Evolutionary conservation across 2,888 invertebrate species (phyloP).

Genomic region (Epirrhoe alternata): DNA sequence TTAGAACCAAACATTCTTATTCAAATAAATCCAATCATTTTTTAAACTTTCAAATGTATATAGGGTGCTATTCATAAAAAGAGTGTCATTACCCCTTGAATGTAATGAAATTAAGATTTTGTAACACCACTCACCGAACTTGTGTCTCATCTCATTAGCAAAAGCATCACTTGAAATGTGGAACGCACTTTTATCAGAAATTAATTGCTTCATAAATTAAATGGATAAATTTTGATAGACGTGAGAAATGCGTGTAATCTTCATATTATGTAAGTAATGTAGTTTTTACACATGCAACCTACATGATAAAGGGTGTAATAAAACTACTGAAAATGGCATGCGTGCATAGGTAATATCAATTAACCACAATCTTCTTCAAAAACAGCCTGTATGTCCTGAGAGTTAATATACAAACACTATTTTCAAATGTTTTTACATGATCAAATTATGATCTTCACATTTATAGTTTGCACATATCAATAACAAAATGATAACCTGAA

Average conservation of each 20-base stretch:
- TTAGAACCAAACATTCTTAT: too few relatives aligned
- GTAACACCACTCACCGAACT: slow-evolving; percentile 29
- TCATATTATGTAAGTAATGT: slow-evolving; percentile 37
- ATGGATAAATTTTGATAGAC: slow-evolving; percentile 49
- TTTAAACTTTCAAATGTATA: neutral
- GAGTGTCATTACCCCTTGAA: too few relatives aligned
- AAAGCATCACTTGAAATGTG: slow-evolving; percentile 22
- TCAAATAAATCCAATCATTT: neutral
- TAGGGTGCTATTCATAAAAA: too few relatives aligned
- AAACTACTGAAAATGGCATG: neutral
- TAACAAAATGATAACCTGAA: too few relatives aligned
- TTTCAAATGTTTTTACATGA: too few relatives aligned
- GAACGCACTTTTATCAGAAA: slow-evolving; percentile 24
- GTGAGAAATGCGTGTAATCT: slow-evolving; percentile 48
- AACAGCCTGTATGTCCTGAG: too few relatives aligned
- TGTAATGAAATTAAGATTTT: slow-evolving; percentile 2
- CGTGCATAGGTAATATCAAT: too few relatives aligned
- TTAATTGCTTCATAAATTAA: slow-evolving; percentile 47
- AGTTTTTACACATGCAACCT: slow-evolving; percentile 29
- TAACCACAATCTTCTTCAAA: too few relatives aligned
- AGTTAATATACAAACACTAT: too few relatives aligned
- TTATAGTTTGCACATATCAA: too few relatives aligned
- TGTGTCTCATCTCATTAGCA: slow-evolving; percentile 27
- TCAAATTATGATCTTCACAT: too few relatives aligned
- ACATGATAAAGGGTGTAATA: neutral